Conservation (phyloP, 2,113 vertebrate genomes). For the Oryzias curvinotus region DNA sequence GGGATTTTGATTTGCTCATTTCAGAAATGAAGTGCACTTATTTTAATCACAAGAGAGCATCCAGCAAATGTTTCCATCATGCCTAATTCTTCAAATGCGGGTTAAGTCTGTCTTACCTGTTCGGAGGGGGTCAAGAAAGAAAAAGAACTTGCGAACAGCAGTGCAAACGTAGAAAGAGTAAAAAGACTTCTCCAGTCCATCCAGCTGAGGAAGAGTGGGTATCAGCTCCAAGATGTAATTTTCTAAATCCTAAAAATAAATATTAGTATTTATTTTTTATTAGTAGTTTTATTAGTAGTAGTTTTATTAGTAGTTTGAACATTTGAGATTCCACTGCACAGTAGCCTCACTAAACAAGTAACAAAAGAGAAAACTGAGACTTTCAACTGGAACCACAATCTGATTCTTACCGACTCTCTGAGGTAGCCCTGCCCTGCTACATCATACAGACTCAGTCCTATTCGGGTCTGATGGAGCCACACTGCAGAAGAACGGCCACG, state of each 20-base stretch:
- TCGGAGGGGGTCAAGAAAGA: slow-evolving; percentile 96
- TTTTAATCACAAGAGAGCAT: not conserved
- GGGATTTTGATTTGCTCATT: too few species aligned
- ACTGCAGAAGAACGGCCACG: slow-evolving; percentile 66
- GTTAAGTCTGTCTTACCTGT: slow-evolving; percentile 78
- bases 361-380: too few species aligned
- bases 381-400: not conserved
- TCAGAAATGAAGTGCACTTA: too few species aligned
- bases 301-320: rapidly evolving
- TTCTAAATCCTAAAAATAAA: slow-evolving; percentile 88
- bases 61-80: not conserved
- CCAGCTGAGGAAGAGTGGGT: slow-evolving; percentile 94
- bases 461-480: slow-evolving; percentile 97
- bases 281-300: too few species aligned
- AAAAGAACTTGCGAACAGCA: slow-evolving; percentile 97
- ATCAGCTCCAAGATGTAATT: slow-evolving; percentile 99
- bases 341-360: not conserved
- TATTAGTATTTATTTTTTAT: too few species aligned
- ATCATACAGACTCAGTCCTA: slow-evolving; percentile 96
- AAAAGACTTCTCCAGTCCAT: slow-evolving; percentile 97
- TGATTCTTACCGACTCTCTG: slow-evolving; percentile 89
- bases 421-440: slow-evolving; percentile 97
- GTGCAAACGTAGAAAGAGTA: slow-evolving; percentile 99
- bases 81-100: not conserved
- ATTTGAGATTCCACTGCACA: not conserved